Conservation (phyloP, 2,797 vertebrate species). For the Coccyzus lansbergi region DNA sequence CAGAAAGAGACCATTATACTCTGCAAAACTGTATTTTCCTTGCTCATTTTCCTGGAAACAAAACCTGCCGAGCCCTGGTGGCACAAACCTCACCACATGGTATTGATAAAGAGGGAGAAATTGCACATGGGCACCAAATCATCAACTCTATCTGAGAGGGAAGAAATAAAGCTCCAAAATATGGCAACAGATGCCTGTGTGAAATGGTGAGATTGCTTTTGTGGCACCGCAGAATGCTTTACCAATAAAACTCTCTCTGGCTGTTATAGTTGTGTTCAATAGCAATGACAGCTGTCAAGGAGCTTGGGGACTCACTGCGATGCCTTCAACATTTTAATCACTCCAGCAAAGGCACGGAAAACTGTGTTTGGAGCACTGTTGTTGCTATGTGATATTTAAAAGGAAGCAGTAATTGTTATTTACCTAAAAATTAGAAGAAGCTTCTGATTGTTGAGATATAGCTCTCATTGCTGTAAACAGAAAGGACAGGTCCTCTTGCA, state of each 20-base stretch:
- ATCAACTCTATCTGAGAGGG: conserved; percentile 8
- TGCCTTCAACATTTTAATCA: conserved; percentile 78
- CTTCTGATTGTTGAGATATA: background rate
- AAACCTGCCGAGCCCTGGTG: conserved; percentile 18
- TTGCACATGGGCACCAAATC: conserved; percentile 9
- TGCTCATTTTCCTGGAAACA: conserved; percentile 67
- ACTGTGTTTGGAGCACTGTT: conserved; percentile 44
- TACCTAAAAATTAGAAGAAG: conserved; percentile 45
- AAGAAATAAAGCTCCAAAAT: conserved; percentile 54
- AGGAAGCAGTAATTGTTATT: conserved; percentile 51
- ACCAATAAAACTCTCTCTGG: conserved; percentile 77
- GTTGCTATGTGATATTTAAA: conserved; percentile 28
- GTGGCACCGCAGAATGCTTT: conserved; percentile 61
- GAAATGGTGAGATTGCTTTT: conserved; percentile 58
- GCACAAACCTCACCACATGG: conserved; percentile 20
- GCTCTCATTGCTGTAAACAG: conserved; percentile 27
- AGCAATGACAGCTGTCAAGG: conserved; percentile 82
- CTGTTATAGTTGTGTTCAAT: conserved; percentile 75
- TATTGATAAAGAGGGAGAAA: conserved; percentile 14
- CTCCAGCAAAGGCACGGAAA: conserved; percentile 57
- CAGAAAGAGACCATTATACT: conserved; percentile 65
- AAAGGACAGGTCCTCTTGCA: conserved; percentile 6
- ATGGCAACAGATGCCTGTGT: conserved; percentile 74
- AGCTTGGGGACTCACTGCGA: conserved; percentile 74
- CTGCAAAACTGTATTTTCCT: conserved; percentile 60